These are phyloP conservation scores for Caenorhabditis macrosperma DNA, from an alignment of 2,888 invertebrate species.

Conservation along the genomic window DNA sequence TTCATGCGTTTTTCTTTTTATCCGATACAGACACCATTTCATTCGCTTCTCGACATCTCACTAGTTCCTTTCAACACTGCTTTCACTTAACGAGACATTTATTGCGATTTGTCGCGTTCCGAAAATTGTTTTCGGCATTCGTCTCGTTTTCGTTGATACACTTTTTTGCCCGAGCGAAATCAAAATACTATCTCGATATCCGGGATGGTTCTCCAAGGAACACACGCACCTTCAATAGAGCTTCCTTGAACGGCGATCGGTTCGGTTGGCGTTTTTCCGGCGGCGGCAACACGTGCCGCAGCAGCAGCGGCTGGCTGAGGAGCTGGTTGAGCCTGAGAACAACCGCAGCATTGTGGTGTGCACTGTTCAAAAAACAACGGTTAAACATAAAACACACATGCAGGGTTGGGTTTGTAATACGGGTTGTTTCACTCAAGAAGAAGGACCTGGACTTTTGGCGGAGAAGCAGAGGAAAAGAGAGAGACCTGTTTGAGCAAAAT, in stretches of 20 bases:
- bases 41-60: conserved; percentile 6
- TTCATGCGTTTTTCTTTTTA: background rate
- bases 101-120: conserved; percentile 12
- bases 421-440: background rate
- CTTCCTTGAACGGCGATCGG: conserved; percentile 63
- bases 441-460: conserved; percentile 16
- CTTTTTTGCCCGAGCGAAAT: too few species aligned
- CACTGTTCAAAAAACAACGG: conserved; percentile 60
- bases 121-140: conserved; percentile 25
- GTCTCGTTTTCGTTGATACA: conserved; percentile 21
- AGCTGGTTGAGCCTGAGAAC: conserved; percentile 61
- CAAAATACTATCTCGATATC: too few species aligned
- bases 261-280: conserved; percentile 66
- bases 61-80: conserved; percentile 35
- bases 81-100: conserved; percentile 37
- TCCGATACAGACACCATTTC: background rate
- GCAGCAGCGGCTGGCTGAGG: conserved; percentile 58
- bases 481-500: background rate
- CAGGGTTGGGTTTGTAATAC: conserved; percentile 17
- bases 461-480: conserved; percentile 19
- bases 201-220: too few species aligned
- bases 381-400: conserved; percentile 58
- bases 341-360: conserved; percentile 66
- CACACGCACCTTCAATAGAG: conserved; percentile 63
- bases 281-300: conserved; percentile 69